Evolutionary conservation across 1,140 invertebrate genomes (phyloP).

Genomic region (Armadillidium nasatum): DNA sequence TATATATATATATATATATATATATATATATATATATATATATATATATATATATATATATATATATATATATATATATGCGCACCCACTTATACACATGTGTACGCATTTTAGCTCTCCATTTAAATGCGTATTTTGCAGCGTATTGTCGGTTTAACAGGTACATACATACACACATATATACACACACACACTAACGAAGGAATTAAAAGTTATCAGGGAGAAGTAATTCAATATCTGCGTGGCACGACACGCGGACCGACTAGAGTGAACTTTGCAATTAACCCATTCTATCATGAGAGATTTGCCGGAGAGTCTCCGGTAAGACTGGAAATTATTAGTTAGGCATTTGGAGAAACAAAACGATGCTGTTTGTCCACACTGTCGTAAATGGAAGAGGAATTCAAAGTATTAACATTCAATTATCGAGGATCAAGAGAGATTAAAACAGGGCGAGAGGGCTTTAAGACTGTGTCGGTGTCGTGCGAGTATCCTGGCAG

Average conservation of each 20-base stretch:
- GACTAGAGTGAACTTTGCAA: not conserved
- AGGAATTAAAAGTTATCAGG: conserved; percentile 4
- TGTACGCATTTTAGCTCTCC: too few relatives aligned
- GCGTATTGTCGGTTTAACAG: too few relatives aligned
- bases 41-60: not conserved
- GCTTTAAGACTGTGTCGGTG: conserved; percentile 5
- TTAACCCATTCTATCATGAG: conserved; percentile 12
- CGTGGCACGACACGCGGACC: not conserved
- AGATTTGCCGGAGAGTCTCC: not conserved
- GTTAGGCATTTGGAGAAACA: conserved; percentile 9
- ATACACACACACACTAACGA: not conserved
- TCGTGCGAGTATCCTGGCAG: conserved; percentile 5
- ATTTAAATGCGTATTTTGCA: too few relatives aligned
- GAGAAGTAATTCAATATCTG: not conserved
- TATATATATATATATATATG: not conserved
- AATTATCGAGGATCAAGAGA: conserved; percentile 7
- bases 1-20: too few relatives aligned
- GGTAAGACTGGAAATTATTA: conserved; percentile 7
- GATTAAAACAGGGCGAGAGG: not conserved
- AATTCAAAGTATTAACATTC: conserved; percentile 2
- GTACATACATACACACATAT: not conserved
- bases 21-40: too few relatives aligned
- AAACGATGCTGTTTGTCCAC: conserved; percentile 9
- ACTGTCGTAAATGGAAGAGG: not conserved
- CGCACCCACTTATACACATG: too few relatives aligned